Evolutionary conservation across 1,140 invertebrate genomes (phyloP).

Genomic region (Bombus superbus): DNA sequence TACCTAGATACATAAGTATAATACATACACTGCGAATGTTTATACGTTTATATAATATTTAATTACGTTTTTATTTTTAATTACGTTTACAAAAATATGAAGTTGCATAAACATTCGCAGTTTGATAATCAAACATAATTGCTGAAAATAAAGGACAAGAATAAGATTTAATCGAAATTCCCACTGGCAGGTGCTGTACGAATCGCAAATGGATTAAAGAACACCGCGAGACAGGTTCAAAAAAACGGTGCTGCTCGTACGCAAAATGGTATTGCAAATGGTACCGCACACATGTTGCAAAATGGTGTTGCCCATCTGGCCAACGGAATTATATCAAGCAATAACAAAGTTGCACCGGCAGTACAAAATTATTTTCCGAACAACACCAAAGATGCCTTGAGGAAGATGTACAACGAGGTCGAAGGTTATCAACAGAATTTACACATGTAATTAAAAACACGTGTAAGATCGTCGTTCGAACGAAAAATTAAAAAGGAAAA

Average conservation of each 20-base stretch:
- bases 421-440: slow-evolving; percentile 74
- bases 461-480: not conserved
- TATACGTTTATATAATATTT: no score
- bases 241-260: slow-evolving; percentile 64
- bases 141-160: not conserved
- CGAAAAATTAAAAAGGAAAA: not conserved
- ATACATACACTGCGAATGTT: no score
- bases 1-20: no score
- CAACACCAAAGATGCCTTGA: slow-evolving; percentile 70
- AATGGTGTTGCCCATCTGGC: slow-evolving; percentile 74
- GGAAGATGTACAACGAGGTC: slow-evolving; percentile 79
- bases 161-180: not conserved
- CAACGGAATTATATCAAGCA: slow-evolving; percentile 69
- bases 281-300: slow-evolving; percentile 69
- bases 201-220: slow-evolving; percentile 68
- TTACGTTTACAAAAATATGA: not conserved
- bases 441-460: slow-evolving; percentile 68
- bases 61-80: not conserved
- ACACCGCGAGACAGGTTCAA: slow-evolving; percentile 61
- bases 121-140: not conserved
- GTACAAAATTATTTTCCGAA: slow-evolving; percentile 62
- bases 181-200: slow-evolving; percentile 11
- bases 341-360: slow-evolving; percentile 72
- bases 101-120: not conserved
- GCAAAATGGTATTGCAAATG: slow-evolving; percentile 67